Conservation (phyloP, 2,888 invertebrate species). For the Eupithecia inturbata region DNA sequence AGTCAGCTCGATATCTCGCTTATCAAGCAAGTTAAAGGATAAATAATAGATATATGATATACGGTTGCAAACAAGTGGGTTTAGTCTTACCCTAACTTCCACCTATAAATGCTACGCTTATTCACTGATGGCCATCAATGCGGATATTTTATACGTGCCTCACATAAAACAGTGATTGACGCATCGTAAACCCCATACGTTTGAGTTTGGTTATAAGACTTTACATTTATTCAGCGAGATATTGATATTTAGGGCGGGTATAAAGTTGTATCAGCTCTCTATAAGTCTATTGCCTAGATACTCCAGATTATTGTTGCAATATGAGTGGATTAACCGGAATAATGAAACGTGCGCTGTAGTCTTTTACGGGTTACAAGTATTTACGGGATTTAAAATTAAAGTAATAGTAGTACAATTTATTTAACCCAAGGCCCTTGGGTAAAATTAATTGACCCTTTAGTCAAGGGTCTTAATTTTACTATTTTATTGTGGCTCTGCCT, state of each 20-base stretch:
- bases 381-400: neutral
- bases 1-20: neutral
- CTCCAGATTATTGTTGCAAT: neutral
- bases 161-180: neutral
- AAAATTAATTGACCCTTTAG: no score
- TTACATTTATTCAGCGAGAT: neutral
- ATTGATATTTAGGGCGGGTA: neutral
- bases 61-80: neutral
- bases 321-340: neutral
- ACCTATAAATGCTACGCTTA: neutral
- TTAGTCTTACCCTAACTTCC: neutral
- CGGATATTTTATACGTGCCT: conserved; percentile 5
- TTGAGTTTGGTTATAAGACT: neutral
- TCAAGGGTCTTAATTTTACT: neutral
- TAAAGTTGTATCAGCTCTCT: neutral
- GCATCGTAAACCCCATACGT: conserved; percentile 1
- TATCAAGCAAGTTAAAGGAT: neutral
- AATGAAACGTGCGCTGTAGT: neutral
- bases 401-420: neutral
- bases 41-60: neutral
- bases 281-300: neutral
- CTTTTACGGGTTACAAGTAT: neutral
- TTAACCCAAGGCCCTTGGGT: neutral
- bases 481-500: neutral
- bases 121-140: neutral